Percentiles rank a stretch among this genome's conserved stretches.
phyloP scores from a whole-genome alignment of 1,140 invertebrate genomes.

The Ceratina calcarata region DNA sequence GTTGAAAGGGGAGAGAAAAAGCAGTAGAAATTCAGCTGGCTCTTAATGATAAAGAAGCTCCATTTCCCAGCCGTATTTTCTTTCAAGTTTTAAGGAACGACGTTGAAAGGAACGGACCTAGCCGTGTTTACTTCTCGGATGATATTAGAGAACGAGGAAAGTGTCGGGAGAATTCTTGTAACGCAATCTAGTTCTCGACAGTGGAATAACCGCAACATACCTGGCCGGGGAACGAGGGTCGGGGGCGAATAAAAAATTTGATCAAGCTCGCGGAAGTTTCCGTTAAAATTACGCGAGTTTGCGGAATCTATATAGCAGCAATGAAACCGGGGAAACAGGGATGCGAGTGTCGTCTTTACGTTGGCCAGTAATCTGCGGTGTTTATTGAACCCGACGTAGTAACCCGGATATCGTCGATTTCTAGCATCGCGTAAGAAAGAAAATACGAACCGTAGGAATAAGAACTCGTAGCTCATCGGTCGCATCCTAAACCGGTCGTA shows the following conservation, averaged over 20 bases:
- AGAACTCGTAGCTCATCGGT: background rate
- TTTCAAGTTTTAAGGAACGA: background rate
- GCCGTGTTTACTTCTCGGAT: background rate
- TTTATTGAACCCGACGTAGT: slow-evolving; percentile 4
- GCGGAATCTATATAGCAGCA: background rate
- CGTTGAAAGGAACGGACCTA: background rate
- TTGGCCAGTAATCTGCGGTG: background rate
- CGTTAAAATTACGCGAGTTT: background rate
- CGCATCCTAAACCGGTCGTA: slow-evolving; percentile 7
- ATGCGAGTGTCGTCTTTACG: background rate
- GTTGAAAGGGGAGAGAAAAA: no score
- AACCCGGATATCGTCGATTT: slow-evolving; percentile 7
- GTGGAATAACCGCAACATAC: background rate
- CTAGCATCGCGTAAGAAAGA: background rate
- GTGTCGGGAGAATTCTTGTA: background rate
- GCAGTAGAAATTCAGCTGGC: background rate
- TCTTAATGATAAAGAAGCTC: background rate
- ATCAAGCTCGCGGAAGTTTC: slow-evolving; percentile 2
- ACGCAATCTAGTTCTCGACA: background rate
- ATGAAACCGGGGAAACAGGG: background rate
- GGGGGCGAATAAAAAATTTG: background rate
- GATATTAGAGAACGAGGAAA: background rate
- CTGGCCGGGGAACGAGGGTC: background rate
- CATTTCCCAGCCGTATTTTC: background rate
- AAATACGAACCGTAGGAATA: background rate